Conservation (phyloP, 1,140 invertebrate species). For the Cydia fagiglandana region DNA sequence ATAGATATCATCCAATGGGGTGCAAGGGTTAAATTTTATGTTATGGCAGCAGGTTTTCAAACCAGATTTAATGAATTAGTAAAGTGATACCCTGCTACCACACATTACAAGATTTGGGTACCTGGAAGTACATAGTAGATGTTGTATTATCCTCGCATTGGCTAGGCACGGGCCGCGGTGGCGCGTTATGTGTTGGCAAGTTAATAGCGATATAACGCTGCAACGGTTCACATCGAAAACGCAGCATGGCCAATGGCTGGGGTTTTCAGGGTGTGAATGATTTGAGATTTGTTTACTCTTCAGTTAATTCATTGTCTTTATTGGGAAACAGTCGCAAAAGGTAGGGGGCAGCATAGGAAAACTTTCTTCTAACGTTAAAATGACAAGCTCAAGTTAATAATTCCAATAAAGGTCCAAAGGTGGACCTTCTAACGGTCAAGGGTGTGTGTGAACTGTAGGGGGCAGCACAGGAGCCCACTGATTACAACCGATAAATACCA, state of each 20-base stretch:
- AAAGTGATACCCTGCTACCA: slow-evolving; percentile 53
- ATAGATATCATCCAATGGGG: slow-evolving; percentile 49
- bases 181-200: slow-evolving; percentile 44
- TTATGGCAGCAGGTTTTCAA: slow-evolving; percentile 58
- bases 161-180: slow-evolving; percentile 48
- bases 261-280: not conserved
- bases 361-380: too few species aligned
- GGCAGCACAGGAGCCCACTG: too few species aligned
- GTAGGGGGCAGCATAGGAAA: too few species aligned
- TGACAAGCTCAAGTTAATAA: too few species aligned
- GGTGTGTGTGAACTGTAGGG: too few species aligned
- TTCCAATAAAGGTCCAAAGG: too few species aligned
- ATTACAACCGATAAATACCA: too few species aligned
- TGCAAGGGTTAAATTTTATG: slow-evolving; percentile 53
- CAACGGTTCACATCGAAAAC: slow-evolving; percentile 10
- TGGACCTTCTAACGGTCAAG: too few species aligned
- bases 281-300: not conserved
- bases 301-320: too few species aligned
- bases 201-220: slow-evolving; percentile 35
- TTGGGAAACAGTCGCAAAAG: too few species aligned
- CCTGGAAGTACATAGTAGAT: slow-evolving; percentile 73
- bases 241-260: not conserved
- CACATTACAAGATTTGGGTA: slow-evolving; percentile 55
- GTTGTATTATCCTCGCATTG: slow-evolving; percentile 65
- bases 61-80: slow-evolving; percentile 27